Conservation (phyloP, 2,113 vertebrate species). For the Thunnus maccoyii region DNA sequence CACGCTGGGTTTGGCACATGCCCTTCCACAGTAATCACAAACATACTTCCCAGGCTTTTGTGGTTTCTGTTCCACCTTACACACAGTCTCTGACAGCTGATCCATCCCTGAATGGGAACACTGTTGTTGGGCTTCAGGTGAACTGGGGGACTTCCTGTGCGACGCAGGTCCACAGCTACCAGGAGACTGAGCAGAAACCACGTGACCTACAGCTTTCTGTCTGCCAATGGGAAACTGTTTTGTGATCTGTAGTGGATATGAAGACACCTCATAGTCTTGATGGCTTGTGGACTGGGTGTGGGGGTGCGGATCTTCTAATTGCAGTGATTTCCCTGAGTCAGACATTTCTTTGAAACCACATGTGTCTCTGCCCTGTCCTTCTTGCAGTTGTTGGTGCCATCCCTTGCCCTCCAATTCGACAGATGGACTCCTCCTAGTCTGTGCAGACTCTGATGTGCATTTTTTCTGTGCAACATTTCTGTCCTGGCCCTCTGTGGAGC, state of each 20-base stretch:
- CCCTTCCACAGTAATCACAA: slow-evolving; percentile 97
- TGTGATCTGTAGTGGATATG: slow-evolving; percentile 49
- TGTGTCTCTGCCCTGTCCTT: slow-evolving; percentile 82
- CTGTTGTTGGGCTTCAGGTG: slow-evolving; percentile 89
- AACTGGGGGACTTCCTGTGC: slow-evolving; percentile 89
- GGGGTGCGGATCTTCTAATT: slow-evolving; percentile 85
- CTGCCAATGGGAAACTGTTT: slow-evolving; percentile 81
- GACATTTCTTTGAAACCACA: slow-evolving; percentile 87
- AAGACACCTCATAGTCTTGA: slow-evolving; percentile 70
- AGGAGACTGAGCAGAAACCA: slow-evolving; percentile 86
- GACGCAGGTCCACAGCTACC: slow-evolving; percentile 85
- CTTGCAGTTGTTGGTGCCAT: slow-evolving; percentile 84
- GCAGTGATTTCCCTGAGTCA: slow-evolving; percentile 88
- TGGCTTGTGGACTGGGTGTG: slow-evolving; percentile 70
- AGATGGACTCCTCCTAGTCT: slow-evolving; percentile 87
- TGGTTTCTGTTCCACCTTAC: slow-evolving; percentile 94
- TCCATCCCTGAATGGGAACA: slow-evolving; percentile 91
- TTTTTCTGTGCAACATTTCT: slow-evolving; percentile 86
- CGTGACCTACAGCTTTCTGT: slow-evolving; percentile 86
- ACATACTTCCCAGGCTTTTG: slow-evolving; percentile 98
- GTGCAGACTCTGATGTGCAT: slow-evolving; percentile 86
- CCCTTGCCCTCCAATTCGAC: slow-evolving; percentile 87
- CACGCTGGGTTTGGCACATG: slow-evolving; percentile 99
- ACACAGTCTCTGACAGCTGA: slow-evolving; percentile 86
- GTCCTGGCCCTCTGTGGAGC: slow-evolving; percentile 90